These are phyloP conservation scores for Pseudorectes ferrugineus DNA, from an alignment of 2,113 vertebrate species.

Conservation along the genomic window DNA sequence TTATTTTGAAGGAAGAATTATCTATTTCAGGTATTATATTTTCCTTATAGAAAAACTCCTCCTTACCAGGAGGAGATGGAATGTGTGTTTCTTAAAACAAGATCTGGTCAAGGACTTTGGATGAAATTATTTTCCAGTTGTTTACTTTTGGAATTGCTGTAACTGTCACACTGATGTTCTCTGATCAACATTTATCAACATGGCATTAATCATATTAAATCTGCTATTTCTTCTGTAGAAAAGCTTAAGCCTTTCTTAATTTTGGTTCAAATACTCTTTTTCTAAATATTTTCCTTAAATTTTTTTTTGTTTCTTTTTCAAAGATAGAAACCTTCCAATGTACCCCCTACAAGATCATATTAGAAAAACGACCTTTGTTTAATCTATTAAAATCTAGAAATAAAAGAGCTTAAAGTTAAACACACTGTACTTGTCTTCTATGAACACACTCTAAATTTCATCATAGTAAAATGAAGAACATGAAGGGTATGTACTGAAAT, in stretches of 20 bases:
- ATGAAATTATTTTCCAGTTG: not conserved
- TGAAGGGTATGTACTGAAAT: not conserved
- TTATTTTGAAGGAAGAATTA: not conserved
- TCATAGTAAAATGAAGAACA: not conserved
- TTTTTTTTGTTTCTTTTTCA: not conserved
- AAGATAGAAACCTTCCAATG: not conserved
- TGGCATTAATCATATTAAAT: not conserved
- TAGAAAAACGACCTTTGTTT: not conserved
- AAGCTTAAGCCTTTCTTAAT: not conserved
- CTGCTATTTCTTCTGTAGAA: not conserved
- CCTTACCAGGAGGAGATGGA: not conserved
- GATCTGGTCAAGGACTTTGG: not conserved
- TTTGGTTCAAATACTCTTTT: not conserved
- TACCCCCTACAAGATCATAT: accelerated
- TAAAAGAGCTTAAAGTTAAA: not conserved
- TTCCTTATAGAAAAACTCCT: not conserved
- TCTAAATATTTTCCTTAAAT: not conserved
- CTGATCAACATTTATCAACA: not conserved
- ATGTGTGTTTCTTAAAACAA: not conserved
- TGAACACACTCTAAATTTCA: not conserved
- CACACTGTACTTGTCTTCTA: not conserved
- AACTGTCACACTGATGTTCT: not conserved
- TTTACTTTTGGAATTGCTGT: not conserved
- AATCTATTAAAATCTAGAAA: not conserved
- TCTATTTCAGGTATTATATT: not conserved